Conservation (phyloP, 2,888 invertebrate species). For the Ophraella communa region DNA sequence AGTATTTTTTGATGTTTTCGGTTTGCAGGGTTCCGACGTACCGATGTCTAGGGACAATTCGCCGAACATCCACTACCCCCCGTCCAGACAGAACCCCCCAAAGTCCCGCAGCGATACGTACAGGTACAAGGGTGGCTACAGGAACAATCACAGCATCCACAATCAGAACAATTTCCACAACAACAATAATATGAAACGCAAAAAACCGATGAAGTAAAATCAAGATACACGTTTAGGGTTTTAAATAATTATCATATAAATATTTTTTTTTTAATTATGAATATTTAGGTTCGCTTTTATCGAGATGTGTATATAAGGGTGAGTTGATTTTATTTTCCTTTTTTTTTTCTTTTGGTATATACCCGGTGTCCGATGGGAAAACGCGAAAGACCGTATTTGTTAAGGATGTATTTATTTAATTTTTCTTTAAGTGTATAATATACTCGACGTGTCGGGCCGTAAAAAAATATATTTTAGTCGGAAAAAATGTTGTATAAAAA, state of each 20-base stretch:
- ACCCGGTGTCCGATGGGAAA: neutral
- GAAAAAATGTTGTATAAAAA: neutral
- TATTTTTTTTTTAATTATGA: slow-evolving; percentile 15
- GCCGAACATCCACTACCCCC: slow-evolving; percentile 51
- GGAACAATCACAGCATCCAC: slow-evolving; percentile 39
- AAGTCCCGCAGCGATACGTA: slow-evolving; percentile 27
- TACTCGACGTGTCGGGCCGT: slow-evolving; percentile 12
- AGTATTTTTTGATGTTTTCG: neutral
- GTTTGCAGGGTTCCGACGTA: slow-evolving; percentile 54
- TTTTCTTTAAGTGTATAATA: too few relatives aligned
- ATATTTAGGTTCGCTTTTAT: slow-evolving; percentile 26
- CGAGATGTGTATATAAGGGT: too few relatives aligned
- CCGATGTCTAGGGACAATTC: slow-evolving; percentile 58
- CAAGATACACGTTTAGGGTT: too few relatives aligned
- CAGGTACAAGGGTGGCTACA: slow-evolving; percentile 35
- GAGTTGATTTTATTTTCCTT: slow-evolving; percentile 16
- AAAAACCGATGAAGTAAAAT: slow-evolving; percentile 49
- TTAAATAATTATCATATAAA: slow-evolving; percentile 2
- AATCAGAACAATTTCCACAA: slow-evolving; percentile 38
- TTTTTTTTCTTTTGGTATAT: too few relatives aligned
- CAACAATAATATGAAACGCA: slow-evolving; percentile 44
- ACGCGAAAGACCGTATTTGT: neutral
- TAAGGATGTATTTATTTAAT: neutral
- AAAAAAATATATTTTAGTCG: slow-evolving; percentile 22
- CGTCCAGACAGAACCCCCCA: slow-evolving; percentile 39